Percentiles rank a stretch among this genome's conserved stretches.
These are phyloP conservation scores for Protophormia terraenovae DNA, from an alignment of 2,888 invertebrate species.

Conservation along the genomic window DNA sequence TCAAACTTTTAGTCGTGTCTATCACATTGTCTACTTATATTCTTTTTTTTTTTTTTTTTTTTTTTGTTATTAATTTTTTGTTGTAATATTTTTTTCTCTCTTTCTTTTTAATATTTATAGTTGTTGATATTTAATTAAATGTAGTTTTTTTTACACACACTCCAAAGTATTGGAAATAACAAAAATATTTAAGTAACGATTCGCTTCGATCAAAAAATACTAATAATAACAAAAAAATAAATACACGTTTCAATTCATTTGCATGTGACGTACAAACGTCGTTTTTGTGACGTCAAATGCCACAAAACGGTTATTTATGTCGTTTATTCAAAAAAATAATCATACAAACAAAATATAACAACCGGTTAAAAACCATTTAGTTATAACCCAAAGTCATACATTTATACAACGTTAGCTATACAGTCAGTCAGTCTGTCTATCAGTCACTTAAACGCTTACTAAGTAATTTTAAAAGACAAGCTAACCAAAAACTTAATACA, in stretches of 20 bases:
- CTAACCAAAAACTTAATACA: not conserved
- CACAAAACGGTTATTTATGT: slow-evolving; percentile 58
- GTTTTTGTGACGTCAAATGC: slow-evolving; percentile 60
- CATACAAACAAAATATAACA: slow-evolving; percentile 19
- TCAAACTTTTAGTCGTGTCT: slow-evolving; percentile 14
- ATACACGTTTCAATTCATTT: slow-evolving; percentile 52
- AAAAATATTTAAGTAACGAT: slow-evolving; percentile 1
- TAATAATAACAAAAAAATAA: not conserved
- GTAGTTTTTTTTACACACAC: slow-evolving; percentile 1
- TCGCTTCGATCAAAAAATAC: not conserved
- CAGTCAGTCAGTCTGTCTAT: no score
- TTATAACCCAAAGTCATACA: slow-evolving; percentile 48
- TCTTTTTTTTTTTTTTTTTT: not conserved
- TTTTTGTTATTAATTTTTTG: not conserved
- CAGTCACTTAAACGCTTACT: slow-evolving; percentile 7
- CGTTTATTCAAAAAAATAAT: slow-evolving; percentile 36
- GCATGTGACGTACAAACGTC: slow-evolving; percentile 61
- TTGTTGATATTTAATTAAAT: slow-evolving; percentile 51
- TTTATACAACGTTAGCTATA: no score
- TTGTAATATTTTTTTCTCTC: not conserved
- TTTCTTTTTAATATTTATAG: not conserved
- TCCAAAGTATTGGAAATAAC: not conserved
- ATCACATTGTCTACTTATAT: not conserved
- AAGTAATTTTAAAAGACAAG: not conserved
- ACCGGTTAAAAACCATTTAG: slow-evolving; percentile 55